Percentiles rank a stretch among this genome's conserved stretches.
Conservation (phyloP, 2,113 vertebrate species). For the Porphyrio hochstetteri region DNA sequence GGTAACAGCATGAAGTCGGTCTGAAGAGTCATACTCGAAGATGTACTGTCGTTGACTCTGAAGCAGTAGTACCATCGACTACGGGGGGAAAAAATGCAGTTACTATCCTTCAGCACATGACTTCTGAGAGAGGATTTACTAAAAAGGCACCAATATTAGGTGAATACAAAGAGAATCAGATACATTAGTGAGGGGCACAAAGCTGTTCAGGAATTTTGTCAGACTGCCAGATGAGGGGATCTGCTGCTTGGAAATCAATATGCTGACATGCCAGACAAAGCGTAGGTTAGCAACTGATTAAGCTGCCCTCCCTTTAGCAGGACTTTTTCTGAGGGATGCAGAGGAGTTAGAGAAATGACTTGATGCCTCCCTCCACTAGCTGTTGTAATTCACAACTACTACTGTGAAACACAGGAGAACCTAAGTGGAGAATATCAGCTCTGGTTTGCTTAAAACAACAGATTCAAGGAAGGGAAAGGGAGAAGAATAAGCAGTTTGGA, state of each 20-base stretch:
- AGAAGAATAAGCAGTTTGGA: not conserved
- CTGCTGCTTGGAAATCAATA: conserved; percentile 1
- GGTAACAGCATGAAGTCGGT: conserved; percentile 91
- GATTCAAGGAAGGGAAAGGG: not conserved
- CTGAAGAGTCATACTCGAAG: conserved; percentile 93
- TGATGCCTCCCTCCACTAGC: not conserved
- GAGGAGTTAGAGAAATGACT: not conserved
- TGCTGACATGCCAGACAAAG: not conserved
- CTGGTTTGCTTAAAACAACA: not conserved
- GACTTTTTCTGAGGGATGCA: not conserved
- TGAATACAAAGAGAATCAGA: not conserved
- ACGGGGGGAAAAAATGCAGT: not conserved
- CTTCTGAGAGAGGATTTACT: not conserved
- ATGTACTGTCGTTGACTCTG: conserved; percentile 97
- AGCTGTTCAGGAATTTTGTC: not conserved
- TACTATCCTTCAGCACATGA: not conserved
- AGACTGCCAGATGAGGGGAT: not conserved
- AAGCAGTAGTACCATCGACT: conserved; percentile 98
- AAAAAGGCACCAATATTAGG: not conserved
- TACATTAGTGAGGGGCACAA: not conserved
- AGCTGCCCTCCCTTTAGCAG: not conserved
- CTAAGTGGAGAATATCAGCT: not conserved
- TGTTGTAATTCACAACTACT: not conserved
- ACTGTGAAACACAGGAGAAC: not conserved
- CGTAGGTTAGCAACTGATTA: not conserved